Evolutionary conservation across 2,888 invertebrate genomes (phyloP), one percentile per base, ranked within the genome.

Genomic region (Eupithecia dodoneata): DNA sequence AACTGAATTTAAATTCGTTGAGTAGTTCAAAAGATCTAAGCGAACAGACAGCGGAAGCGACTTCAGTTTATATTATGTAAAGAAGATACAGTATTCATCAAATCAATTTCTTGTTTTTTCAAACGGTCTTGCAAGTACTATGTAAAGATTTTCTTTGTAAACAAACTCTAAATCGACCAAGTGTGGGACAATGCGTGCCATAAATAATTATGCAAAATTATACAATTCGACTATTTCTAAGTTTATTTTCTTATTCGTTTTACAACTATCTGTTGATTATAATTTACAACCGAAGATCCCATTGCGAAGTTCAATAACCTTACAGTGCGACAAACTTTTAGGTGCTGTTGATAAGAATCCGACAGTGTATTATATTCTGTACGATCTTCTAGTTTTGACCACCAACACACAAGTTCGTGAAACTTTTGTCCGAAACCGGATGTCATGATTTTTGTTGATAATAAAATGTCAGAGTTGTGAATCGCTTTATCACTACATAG

Each of bases 401-500:
- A 63, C 10, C 63, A 59, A 18, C n/a, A 12, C 63, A 63, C 30
- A 30, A 76, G 82, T 73, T 78, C 69, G 81, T 80, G 52, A 79
- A 80, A 74, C 82, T 76, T 55, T 45, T 12, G 30, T 30, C 30
- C 12, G 9, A 76, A 81, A 81, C 80, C 79, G 79, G 80, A 72
- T 15, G 78, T 76, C 78, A 78, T 77, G 76, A 78, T 80, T 79
- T 59, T 81, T 79, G 78, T 80, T 73, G 75, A 45, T 72, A 73
- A 47, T 71, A 63, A 79, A 76, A 79, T 73, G 73, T 45, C 49
- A 44, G 15, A n/a, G 47, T 30, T 30, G 63, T 63, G 63, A 63
- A 63, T 63, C 30, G 18, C 55, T 69, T 52, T n/a, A 69, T 30
- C n/a, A n/a, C n/a, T n/a, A n/a, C n/a, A 30, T 30, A 30, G 30